These are phyloP conservation scores for Tragelaphus oryx DNA, from an alignment of 2,797 vertebrate genomes.

Conservation along the genomic window DNA sequence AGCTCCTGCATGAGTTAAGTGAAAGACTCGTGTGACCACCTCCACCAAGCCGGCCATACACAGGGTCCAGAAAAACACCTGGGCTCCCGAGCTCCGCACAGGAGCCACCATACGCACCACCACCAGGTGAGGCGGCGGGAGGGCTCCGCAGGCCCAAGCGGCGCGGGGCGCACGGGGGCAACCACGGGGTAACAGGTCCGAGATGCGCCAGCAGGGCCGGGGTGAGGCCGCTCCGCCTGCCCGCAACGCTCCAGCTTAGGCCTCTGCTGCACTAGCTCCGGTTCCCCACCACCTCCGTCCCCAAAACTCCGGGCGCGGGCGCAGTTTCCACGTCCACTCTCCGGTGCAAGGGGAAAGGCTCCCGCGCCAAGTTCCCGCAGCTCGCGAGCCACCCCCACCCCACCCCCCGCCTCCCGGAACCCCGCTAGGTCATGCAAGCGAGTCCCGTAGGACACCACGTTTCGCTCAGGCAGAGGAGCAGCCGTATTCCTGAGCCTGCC, in stretches of 20 bases:
- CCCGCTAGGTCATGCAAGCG: neutral
- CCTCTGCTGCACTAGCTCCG: constrained; percentile 42
- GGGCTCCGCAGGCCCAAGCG: neutral
- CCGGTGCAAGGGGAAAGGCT: neutral
- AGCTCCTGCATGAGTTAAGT: neutral
- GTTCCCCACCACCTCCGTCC: neutral
- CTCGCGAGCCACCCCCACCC: neutral
- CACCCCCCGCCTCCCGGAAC: neutral
- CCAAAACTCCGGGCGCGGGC: neutral
- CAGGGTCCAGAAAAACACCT: neutral
- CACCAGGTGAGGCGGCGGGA: neutral
- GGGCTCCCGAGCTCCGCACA: neutral
- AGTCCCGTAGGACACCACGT: constrained; percentile 48
- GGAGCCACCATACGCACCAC: neutral
- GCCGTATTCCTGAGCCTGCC: neutral
- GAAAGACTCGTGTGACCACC: neutral
- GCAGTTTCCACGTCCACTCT: neutral
- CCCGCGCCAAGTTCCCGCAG: neutral
- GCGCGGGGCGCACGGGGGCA: constrained; percentile 13
- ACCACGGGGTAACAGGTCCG: constrained; percentile 52
- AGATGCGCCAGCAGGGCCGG: neutral
- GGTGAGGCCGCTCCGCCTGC: neutral
- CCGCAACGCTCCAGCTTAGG: constrained; percentile 26
- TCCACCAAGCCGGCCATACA: neutral
- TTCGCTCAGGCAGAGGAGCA: neutral